A percentile compares a stretch with the other conserved stretches of the same genome.
Conservation (phyloP, 2,888 invertebrate species). For the Drosophila meridiana region DNA sequence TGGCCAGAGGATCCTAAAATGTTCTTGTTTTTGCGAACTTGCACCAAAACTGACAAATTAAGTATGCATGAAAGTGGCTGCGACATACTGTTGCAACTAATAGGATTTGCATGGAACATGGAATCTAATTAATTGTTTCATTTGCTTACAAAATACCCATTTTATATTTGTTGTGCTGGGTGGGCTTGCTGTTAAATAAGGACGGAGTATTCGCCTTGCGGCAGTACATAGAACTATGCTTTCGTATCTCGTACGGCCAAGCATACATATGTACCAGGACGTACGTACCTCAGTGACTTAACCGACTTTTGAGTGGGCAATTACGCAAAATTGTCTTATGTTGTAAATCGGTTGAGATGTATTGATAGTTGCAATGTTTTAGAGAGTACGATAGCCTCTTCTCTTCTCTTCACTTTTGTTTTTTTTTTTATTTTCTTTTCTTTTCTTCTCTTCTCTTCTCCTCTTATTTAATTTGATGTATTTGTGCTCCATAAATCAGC, state of each 20-base stretch:
- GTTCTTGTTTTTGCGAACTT: conserved; percentile 56
- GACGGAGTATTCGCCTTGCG: not conserved
- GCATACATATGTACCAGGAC: not conserved
- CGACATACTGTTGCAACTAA: conserved; percentile 59
- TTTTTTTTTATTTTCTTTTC: not conserved
- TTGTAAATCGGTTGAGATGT: conserved; percentile 36
- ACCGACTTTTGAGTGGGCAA: conserved; percentile 62
- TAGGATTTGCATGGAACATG: conserved; percentile 67
- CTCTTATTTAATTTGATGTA: not conserved
- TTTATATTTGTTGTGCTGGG: conserved; percentile 40
- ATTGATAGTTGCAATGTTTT: too few species aligned
- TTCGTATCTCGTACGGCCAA: not conserved
- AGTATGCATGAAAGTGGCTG: conserved; percentile 70
- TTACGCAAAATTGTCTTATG: conserved; percentile 63
- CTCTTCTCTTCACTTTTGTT: not conserved
- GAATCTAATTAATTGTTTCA: conserved; percentile 77
- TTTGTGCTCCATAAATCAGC: not conserved
- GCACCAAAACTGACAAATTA: conserved; percentile 70
- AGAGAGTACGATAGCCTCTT: too few species aligned
- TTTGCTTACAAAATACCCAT: conserved; percentile 66
- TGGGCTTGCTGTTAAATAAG: not conserved
- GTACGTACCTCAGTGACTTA: conserved; percentile 16
- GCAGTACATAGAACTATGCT: not conserved
- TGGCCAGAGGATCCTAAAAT: conserved; percentile 58
- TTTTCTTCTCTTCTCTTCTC: not conserved